phyloP scores from a whole-genome alignment of 2,888 invertebrate genomes.

The Plusia festucae region DNA sequence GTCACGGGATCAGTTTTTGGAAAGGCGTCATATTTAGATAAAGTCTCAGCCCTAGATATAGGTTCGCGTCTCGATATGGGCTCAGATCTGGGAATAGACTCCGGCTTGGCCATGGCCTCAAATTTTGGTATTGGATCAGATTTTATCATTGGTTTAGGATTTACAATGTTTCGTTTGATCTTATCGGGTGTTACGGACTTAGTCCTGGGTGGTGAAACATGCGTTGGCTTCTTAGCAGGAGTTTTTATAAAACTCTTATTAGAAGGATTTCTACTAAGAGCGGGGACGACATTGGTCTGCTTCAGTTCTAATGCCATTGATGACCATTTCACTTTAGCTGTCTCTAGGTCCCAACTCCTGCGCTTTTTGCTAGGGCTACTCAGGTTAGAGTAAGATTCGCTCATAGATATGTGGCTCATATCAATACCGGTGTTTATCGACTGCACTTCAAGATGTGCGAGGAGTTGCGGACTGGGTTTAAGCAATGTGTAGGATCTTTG shows the following conservation, averaged over 20 bases:
- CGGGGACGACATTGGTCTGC: conserved; percentile 56
- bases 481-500: conserved; percentile 95
- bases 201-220: conserved; percentile 57
- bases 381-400: conserved; percentile 82
- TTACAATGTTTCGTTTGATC: conserved; percentile 55
- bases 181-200: conserved; percentile 65
- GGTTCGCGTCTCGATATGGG: conserved; percentile 68
- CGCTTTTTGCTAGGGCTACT: conserved; percentile 76
- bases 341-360: conserved; percentile 84
- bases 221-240: conserved; percentile 54
- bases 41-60: conserved; percentile 52
- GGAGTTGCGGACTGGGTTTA: conserved; percentile 93
- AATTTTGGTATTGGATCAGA: conserved; percentile 63
- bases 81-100: conserved; percentile 33
- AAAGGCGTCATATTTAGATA: conserved; percentile 30
- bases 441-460: conserved; percentile 90
- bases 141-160: conserved; percentile 55
- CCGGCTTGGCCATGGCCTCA: conserved; percentile 46
- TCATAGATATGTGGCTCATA: conserved; percentile 86
- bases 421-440: conserved; percentile 83
- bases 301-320: conserved; percentile 84
- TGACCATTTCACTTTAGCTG: conserved; percentile 87
- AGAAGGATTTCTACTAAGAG: conserved; percentile 35
- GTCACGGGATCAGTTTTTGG: conserved; percentile 39
- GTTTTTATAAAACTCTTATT: conserved; percentile 50